Percentiles rank a stretch among this genome's conserved stretches.
Conservation (phyloP, 2,888 invertebrate genomes). For the Xestia c-nigrum region DNA sequence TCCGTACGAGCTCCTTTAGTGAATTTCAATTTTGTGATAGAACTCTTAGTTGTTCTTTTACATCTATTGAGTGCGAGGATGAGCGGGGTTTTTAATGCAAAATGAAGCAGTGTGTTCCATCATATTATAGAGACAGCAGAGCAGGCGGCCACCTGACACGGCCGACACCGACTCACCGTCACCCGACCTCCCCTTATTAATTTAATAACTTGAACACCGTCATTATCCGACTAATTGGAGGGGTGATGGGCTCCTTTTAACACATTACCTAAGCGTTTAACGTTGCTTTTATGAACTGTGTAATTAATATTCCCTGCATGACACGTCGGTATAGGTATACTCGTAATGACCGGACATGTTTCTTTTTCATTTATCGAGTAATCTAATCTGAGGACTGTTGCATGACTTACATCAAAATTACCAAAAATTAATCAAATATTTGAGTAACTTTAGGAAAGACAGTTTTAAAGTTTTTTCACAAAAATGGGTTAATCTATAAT, state of each 20-base stretch:
- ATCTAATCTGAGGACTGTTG: not conserved
- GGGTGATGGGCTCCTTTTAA: conserved; percentile 88
- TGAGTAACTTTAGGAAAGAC: not conserved
- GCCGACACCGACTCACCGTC: conserved; percentile 73
- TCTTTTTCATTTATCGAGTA: not conserved
- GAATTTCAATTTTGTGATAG: conserved; percentile 87
- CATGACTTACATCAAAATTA: not conserved
- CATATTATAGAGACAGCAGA: conserved; percentile 28
- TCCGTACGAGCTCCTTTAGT: conserved; percentile 79
- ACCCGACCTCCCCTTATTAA: conserved; percentile 87
- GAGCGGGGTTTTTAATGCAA: conserved; percentile 25
- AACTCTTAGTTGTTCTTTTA: conserved; percentile 85
- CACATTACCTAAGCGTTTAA: conserved; percentile 88
- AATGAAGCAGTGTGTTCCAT: conserved; percentile 15
- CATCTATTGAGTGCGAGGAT: conserved; percentile 67
- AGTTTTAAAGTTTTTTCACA: not conserved
- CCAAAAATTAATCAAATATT: not conserved
- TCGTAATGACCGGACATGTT: conserved; percentile 24
- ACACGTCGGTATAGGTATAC: conserved; percentile 1
- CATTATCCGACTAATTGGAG: conserved; percentile 89
- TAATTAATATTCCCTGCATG: conserved; percentile 81
- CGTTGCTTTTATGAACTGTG: conserved; percentile 87
- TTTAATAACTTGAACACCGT: conserved; percentile 90
- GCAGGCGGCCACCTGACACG: conserved; percentile 74
- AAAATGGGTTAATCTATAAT: not conserved